Conservation (phyloP, 2,888 invertebrate species). For the Salticus scenicus region DNA sequence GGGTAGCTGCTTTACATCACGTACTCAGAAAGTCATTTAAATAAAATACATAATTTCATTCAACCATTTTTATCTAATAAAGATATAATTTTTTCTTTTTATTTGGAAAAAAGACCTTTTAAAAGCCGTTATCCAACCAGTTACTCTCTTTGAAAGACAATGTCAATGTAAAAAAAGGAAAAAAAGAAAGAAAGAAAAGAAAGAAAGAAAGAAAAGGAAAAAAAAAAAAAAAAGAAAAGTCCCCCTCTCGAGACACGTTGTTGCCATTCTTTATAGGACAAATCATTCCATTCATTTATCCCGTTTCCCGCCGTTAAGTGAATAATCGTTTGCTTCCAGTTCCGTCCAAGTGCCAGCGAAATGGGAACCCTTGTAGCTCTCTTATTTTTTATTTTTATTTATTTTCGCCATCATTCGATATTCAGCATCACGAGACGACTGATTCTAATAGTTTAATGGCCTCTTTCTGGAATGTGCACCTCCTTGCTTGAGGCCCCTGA, state of each 20-base stretch:
- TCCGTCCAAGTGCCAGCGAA: not conserved
- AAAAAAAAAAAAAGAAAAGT: not conserved
- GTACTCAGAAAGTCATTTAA: too few species aligned
- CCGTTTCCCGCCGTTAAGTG: slow-evolving; percentile 43
- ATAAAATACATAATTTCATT: too few species aligned
- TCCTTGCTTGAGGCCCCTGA: not conserved
- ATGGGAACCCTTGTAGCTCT: not conserved
- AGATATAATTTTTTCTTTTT: too few species aligned
- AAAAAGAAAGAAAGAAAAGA: too few species aligned
- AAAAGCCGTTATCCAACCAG: too few species aligned
- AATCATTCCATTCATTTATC: slow-evolving; percentile 5
- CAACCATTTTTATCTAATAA: too few species aligned
- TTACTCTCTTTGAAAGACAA: too few species aligned
- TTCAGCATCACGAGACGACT: slow-evolving; percentile 3
- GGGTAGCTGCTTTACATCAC: too few species aligned
- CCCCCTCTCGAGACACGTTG: too few species aligned
- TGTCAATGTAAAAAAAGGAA: too few species aligned
- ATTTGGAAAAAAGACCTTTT: too few species aligned
- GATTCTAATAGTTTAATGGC: slow-evolving; percentile 30
- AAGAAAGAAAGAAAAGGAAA: too few species aligned
- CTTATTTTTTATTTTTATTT: not conserved
- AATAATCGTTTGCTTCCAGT: slow-evolving; percentile 49
- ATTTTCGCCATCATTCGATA: not conserved
- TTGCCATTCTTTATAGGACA: not conserved
- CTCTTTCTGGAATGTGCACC: slow-evolving; percentile 15